Evolutionary conservation across 2,113 vertebrate species (phyloP), one percentile per base, ranked within the genome.

Genomic region (Aegotheles bennettii): DNA sequence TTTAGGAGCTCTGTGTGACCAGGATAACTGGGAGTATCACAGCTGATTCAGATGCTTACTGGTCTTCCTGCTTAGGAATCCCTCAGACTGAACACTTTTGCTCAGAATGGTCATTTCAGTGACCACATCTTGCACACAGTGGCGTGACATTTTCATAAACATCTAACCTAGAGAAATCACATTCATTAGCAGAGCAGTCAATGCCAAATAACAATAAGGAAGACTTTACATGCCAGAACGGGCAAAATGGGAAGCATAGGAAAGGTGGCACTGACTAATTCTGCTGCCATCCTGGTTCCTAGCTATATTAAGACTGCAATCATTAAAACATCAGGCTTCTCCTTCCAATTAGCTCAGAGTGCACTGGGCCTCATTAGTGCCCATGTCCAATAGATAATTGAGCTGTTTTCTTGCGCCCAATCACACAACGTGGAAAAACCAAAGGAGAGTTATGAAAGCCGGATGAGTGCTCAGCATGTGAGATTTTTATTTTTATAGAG

Each of bases 401-500:
- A 92, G 86, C 75, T 90, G 75, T 74, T 90, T 90, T 77, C 73
- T 83, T 93, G 78, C 81, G 82, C 69, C 87, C 92, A 71, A 56
- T 47, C 84, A 68, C 76, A 70, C 33, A 74, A 63, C 3, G 13
- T 70, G 69, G 83, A 79, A 81, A 95, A 93, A 74, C 33, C 83
- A 92, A 90, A 83, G 60, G 59, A 89, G 80, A 68, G 60, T 64
- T 95, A 51, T 60, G 94, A 90, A 68, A 88, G 65, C 93, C 0
- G 17, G 77, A 95, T 69, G 84, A 95, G 84, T 42, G 84, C 94
- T 73, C 93, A 91, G 93, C 75, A 57, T 95, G 90, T 84, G 83
- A 96, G 71, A 78, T 90, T 96, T 95, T 96, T 94, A 97, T 92
- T 95, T 95, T 95, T 87, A 84, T 91, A 50, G 84, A 81, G 29